Evolutionary conservation across 1,140 invertebrate genomes (phyloP), one percentile per base, ranked within the genome.

Genomic region (Drosophila bocki): DNA sequence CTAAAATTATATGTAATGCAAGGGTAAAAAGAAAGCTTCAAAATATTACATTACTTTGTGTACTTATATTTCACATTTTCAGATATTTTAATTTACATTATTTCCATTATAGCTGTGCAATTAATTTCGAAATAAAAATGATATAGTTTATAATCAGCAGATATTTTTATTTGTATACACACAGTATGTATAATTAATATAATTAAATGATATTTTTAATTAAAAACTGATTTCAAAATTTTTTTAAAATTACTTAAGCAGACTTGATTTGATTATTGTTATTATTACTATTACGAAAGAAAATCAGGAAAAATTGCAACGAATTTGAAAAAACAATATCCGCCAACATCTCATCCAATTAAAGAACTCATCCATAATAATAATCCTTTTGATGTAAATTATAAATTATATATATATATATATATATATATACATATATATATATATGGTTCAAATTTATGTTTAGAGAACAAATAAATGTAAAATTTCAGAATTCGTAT

Each of bases 291-390:
- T 22, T 37, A 68, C 17, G 26, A 78, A 44, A 15, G 58, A 26
- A 42, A 57, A 84, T 65, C 59, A 63, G 65, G 81, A 19, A 61
- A 17, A 78, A 81, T 75, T 75, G 60, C 82, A 85, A 78, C 82
- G 82, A 85, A 81, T 54, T 59, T 64, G 65, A 72, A 62, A 65
- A 56, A 33, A 47, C 48, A 71, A 33, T 15, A 69, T 22, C 22
- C 15, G 37, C 33, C 57, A 71, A 71, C 51, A 63, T 75, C 64
- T 80, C 42, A 80, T 71, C 33, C 50, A 57, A 15, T 54, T 57
- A 59, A 22, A 51, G 29, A 59, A 62, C 61, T 80, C 81, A 62
- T 71, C 50, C 67, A 33, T 84, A 68, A 26, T 6, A 65, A 50
- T 69, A 78, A 78, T 60, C 53, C 45, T 64, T 78, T 63, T 53